These are phyloP conservation scores for Heliconius eleuchia DNA, from an alignment of 1,140 invertebrate genomes.

Conservation along the genomic window DNA sequence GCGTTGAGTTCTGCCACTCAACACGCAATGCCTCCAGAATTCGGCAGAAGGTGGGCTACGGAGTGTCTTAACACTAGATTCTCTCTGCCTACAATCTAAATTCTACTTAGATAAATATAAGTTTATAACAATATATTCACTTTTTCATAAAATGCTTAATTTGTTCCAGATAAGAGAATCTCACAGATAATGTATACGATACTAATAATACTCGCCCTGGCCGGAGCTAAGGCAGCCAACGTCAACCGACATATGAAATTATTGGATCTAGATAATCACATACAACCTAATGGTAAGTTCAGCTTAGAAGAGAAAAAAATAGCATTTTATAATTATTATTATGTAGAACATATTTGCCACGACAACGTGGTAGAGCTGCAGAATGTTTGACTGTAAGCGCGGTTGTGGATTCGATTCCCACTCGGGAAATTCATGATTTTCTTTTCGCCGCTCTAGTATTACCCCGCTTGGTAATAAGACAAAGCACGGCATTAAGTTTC, in stretches of 20 bases:
- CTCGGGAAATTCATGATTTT: not conserved
- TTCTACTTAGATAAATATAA: not conserved
- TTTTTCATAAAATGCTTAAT: not conserved
- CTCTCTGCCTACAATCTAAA: too few species aligned
- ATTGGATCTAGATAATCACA: slow-evolving; percentile 50
- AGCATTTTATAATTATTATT: not conserved
- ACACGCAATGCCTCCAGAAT: too few species aligned
- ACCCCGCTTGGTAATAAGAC: too few species aligned
- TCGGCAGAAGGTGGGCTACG: too few species aligned
- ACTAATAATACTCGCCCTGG: slow-evolving; percentile 39
- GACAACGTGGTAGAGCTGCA: too few species aligned
- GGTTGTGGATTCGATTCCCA: not conserved
- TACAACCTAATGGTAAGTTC: slow-evolving; percentile 57
- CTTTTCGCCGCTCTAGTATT: not conserved
- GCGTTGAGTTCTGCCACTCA: too few species aligned
- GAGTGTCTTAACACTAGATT: too few species aligned
- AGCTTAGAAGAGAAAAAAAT: not conserved
- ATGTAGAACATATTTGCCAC: not conserved
- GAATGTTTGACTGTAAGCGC: too few species aligned
- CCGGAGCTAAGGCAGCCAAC: slow-evolving; percentile 47
- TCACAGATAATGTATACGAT: slow-evolving; percentile 58
- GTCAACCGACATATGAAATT: slow-evolving; percentile 63
- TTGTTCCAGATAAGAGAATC: slow-evolving; percentile 52
- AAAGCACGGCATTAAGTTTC: too few species aligned
- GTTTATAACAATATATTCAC: not conserved